Base-by-base conservation (phyloP, 2,888 invertebrate genomes). In the Ctenicera cuprea region DNA sequence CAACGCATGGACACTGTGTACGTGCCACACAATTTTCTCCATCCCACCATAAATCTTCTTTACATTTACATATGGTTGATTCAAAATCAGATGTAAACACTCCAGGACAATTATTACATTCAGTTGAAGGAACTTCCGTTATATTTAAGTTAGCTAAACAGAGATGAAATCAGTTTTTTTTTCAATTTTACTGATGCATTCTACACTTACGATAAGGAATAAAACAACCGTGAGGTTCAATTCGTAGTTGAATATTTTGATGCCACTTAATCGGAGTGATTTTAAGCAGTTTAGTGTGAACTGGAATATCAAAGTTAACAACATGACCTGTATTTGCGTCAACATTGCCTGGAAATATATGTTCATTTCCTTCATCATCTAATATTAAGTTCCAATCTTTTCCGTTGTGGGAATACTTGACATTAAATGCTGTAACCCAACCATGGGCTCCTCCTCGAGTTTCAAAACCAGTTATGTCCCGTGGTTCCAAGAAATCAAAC, bases 171-270 rank as follows among this genome's bases (percentile, higher is more conserved):
- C n/a, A 26, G 5, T 26, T 3, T 2, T 5, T 26, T 26, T 5
- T 2, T 26, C 2, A 38, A 38, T 38, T 38, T 12, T 14, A 5
- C 4, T 0, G 14, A 14, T 14, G 4, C 20, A 1, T 0, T 9
- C 3, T 20, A 54, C 43, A 88, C 90, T 90, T 87, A 91, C 91
- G 89, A 84, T 95, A 95, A 1, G 93, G 92, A 77, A 91, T 87
- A 79, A 90, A 95, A 83, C 97, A 97, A 7, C 96, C 96, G 11
- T 92, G 87, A 0, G 96, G 90, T 81, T 97, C 95, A 0, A 93
- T 86, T 72, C 92, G 90, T 85, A 97, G 88, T 78, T 94, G 93
- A 37, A 96, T 93, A 74, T 90, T 90, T 3, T 91, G 87, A 45
- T 92, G 89, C 95, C 95, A 96, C 64, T 92, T 91, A 0, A 89